These are phyloP conservation scores for Drosophila pruinosa DNA, from an alignment of 1,140 invertebrate species.

Conservation along the genomic window DNA sequence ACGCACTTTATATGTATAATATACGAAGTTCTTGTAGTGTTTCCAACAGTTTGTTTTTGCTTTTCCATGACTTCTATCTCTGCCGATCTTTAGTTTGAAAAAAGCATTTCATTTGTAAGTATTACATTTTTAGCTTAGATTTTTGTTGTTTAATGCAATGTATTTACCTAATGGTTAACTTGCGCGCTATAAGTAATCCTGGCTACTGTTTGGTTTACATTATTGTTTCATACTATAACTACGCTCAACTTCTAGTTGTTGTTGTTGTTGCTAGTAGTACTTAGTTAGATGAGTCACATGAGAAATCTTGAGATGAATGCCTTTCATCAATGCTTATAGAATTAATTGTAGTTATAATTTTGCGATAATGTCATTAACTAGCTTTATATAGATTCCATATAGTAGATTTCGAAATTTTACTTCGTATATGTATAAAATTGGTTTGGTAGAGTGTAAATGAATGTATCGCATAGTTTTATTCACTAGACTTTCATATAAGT, in stretches of 20 bases:
- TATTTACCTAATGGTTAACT: constrained; percentile 41
- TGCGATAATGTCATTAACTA: constrained; percentile 46
- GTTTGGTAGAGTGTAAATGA: constrained; percentile 73
- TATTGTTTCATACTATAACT: constrained; percentile 60
- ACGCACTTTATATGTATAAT: constrained; percentile 67
- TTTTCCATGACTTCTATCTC: constrained; percentile 24
- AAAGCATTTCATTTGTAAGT: constrained; percentile 58
- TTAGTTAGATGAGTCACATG: constrained; percentile 60
- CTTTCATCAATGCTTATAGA: not conserved
- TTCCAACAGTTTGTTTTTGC: constrained; percentile 10
- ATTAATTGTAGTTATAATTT: constrained; percentile 25
- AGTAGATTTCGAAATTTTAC: constrained; percentile 48
- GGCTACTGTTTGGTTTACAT: constrained; percentile 56
- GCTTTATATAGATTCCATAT: constrained; percentile 40
- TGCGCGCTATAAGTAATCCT: constrained; percentile 26
- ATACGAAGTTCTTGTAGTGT: constrained; percentile 52
- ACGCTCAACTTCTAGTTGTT: constrained; percentile 62
- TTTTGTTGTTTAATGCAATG: constrained; percentile 14
- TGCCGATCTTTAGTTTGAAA: constrained; percentile 49
- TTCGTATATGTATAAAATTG: constrained; percentile 63
- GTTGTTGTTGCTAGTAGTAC: constrained; percentile 29
- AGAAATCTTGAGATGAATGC: constrained; percentile 49
- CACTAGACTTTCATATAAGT: constrained; percentile 58
- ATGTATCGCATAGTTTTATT: constrained; percentile 63
- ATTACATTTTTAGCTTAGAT: constrained; percentile 20